These are phyloP conservation scores for Ciona savignyi DNA, from an alignment of 23 tunicate genomes.

Conservation along the genomic window DNA sequence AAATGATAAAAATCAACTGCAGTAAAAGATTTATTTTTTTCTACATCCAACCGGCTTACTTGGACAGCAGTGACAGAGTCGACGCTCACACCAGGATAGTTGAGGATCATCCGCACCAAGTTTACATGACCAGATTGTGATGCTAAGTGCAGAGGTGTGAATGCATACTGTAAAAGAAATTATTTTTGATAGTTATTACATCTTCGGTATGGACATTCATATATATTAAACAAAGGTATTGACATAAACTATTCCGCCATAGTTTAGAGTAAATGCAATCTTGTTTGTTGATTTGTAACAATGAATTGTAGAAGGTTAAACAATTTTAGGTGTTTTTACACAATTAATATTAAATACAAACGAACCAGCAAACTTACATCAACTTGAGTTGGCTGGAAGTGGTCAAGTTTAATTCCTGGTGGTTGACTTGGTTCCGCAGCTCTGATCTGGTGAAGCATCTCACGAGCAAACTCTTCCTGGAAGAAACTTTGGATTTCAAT, in stretches of 20 bases:
- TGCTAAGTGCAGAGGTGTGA: conserved; percentile 91
- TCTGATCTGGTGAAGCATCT: conserved; percentile 57
- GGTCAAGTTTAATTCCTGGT: conserved; percentile 59
- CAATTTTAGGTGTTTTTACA: no score
- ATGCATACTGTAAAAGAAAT: conserved; percentile 60
- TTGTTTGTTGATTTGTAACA: no score
- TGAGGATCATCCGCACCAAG: conserved; percentile 87
- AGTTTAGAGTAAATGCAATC: no score
- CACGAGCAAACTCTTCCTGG: conserved; percentile 84
- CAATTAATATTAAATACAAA: no score
- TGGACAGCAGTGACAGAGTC: conserved; percentile 35
- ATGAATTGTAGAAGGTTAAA: no score
- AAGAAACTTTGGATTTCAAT: no score
- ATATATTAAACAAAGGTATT: background rate
- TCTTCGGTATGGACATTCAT: background rate
- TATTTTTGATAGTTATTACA: background rate
- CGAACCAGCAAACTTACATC: conserved; percentile 81
- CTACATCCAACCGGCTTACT: no score
- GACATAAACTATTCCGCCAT: no score
- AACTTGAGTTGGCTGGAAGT: conserved; percentile 17
- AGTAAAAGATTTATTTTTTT: no score
- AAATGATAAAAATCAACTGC: background rate
- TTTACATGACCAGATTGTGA: conserved; percentile 94
- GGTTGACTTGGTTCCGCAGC: conserved; percentile 67
- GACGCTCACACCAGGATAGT: conserved; percentile 81